phyloP scores from a whole-genome alignment of 2,113 vertebrate species.

The Erythrolamprus reginae region DNA sequence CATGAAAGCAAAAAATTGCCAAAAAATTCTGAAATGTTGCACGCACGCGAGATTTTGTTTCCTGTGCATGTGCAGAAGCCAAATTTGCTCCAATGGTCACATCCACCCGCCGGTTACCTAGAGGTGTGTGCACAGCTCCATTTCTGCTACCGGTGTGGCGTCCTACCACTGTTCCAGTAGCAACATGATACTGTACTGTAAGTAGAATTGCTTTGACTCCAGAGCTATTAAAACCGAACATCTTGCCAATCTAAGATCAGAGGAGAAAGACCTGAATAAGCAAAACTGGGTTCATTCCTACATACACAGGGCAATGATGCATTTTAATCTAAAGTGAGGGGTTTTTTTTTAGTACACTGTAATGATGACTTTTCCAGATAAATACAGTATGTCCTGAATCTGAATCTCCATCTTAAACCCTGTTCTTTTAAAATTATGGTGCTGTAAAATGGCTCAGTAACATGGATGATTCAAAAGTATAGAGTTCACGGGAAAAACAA shows the following conservation, averaged over 20 bases:
- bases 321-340: background rate
- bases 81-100: no score
- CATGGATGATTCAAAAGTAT: slow-evolving; percentile 1
- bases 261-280: background rate
- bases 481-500: background rate
- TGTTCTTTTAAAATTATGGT: background rate
- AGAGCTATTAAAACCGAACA: no score
- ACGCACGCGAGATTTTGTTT: no score
- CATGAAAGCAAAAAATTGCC: no score
- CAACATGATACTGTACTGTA: no score
- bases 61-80: no score
- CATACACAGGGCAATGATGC: background rate
- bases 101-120: no score
- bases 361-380: background rate
- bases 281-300: background rate
- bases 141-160: no score
- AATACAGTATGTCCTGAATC: background rate
- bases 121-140: no score
- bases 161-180: no score
- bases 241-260: background rate
- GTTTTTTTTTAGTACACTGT: background rate
- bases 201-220: background rate
- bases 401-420: background rate
- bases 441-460: background rate
- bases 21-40: no score